phyloP scores from a whole-genome alignment of 1,140 invertebrate genomes.

The Coelopa frigida region DNA sequence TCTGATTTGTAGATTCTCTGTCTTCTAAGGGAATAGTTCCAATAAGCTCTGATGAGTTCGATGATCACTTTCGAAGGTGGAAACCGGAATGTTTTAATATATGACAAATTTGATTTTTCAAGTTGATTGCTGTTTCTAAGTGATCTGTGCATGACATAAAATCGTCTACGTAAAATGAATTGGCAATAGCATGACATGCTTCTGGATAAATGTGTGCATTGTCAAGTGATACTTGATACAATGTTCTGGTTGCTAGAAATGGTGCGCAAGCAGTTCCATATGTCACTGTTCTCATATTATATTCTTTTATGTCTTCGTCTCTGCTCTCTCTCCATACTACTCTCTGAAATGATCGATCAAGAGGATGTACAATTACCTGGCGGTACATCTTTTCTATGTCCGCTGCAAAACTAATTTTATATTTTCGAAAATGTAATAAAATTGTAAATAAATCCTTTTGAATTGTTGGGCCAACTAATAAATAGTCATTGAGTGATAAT shows the following conservation, averaged over 20 bases:
- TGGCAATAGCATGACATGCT: background rate
- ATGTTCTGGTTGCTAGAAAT: slow-evolving; percentile 4
- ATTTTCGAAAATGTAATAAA: slow-evolving; percentile 27
- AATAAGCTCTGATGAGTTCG: slow-evolving; percentile 14
- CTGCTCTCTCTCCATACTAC: slow-evolving; percentile 3
- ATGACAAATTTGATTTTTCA: background rate
- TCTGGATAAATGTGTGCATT: background rate
- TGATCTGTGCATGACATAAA: slow-evolving; percentile 2
- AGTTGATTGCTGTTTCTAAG: background rate
- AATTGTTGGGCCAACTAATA: slow-evolving; percentile 27
- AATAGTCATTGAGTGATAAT: slow-evolving; percentile 35
- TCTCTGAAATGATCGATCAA: slow-evolving; percentile 4
- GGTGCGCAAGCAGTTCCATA: slow-evolving; percentile 9
- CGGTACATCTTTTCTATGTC: slow-evolving; percentile 42
- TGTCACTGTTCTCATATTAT: slow-evolving; percentile 5
- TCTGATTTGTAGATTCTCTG: background rate
- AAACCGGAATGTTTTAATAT: slow-evolving; percentile 20
- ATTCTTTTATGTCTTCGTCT: background rate
- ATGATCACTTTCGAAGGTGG: slow-evolving; percentile 25
- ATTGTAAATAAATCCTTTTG: slow-evolving; percentile 37
- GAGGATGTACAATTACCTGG: slow-evolving; percentile 15
- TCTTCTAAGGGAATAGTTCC: slow-evolving; percentile 3
- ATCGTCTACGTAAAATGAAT: slow-evolving; percentile 10
- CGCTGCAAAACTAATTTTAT: slow-evolving; percentile 25
- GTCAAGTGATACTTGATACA: slow-evolving; percentile 5